Evolutionary conservation across 2,113 vertebrate genomes (phyloP).

Genomic region (Bostrychus sinensis): DNA sequence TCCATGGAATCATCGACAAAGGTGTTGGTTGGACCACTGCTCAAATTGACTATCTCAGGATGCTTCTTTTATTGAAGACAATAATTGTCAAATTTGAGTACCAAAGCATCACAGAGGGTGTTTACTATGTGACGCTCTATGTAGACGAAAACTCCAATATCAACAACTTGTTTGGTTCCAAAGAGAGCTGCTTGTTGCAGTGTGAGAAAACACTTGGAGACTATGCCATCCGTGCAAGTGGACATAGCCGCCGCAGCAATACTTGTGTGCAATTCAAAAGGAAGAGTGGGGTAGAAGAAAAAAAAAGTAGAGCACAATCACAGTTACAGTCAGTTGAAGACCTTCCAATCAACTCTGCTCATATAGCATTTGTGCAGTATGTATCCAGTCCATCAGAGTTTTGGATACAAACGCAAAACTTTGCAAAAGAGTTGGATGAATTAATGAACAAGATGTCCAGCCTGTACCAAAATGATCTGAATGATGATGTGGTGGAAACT

Average conservation of each 20-base stretch:
- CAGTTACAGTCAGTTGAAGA: constrained; percentile 37
- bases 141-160: constrained; percentile 84
- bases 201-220: constrained; percentile 45
- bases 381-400: constrained; percentile 84
- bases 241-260: constrained; percentile 4
- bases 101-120: constrained; percentile 86
- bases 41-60: constrained; percentile 80
- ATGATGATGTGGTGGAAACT: constrained; percentile 64
- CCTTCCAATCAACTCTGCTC: constrained; percentile 72
- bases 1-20: constrained; percentile 84
- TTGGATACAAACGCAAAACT: constrained; percentile 84
- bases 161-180: constrained; percentile 82
- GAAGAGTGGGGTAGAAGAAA: constrained; percentile 13
- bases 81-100: constrained; percentile 86
- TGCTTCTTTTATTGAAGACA: constrained; percentile 79
- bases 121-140: constrained; percentile 88
- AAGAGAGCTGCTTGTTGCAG: constrained; percentile 68
- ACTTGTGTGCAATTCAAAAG: constrained; percentile 1
- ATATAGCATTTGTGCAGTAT: constrained; percentile 79
- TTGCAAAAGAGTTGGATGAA: constrained; percentile 76
- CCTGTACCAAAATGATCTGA: constrained; percentile 77
- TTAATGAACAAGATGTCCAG: constrained; percentile 78
- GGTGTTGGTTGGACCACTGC: constrained; percentile 82
- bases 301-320: neutral
- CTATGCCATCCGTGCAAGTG: constrained; percentile 28